These are phyloP conservation scores for Aix galericulata DNA, from an alignment of 2,113 vertebrate genomes.

Conservation along the genomic window DNA sequence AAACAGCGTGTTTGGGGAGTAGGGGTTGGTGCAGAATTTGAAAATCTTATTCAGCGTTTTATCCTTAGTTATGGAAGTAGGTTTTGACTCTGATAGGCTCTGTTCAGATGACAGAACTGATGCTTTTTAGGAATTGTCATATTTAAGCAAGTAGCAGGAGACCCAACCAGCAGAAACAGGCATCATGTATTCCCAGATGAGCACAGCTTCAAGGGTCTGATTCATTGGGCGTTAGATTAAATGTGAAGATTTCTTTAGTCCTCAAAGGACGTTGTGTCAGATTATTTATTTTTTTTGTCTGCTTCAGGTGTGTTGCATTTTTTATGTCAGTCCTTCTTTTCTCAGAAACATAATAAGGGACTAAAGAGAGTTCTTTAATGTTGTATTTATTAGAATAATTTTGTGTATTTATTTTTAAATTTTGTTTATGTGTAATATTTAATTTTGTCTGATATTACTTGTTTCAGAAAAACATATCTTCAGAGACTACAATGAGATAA, in stretches of 20 bases:
- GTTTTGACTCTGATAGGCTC: not conserved
- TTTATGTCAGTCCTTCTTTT: not conserved
- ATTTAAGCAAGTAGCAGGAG: not conserved
- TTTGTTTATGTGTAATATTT: too few species aligned
- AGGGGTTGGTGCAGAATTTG: not conserved
- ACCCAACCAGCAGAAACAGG: not conserved
- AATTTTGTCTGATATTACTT: not conserved
- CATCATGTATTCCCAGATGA: not conserved
- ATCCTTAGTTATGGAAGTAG: not conserved
- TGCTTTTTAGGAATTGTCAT: not conserved
- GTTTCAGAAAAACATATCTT: not conserved
- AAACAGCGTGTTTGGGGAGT: not conserved
- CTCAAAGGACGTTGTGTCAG: not conserved
- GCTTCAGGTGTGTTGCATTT: not conserved
- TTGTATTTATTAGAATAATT: not conserved
- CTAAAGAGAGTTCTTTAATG: not conserved
- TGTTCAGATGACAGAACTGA: not conserved
- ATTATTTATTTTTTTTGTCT: not conserved
- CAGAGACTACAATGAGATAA: not conserved
- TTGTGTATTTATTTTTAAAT: not conserved
- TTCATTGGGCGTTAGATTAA: not conserved
- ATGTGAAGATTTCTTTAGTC: not conserved
- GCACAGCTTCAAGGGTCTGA: not conserved
- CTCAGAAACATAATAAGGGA: not conserved
- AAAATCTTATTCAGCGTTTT: conserved; percentile 39